Base-by-base conservation (phyloP, 2,888 invertebrate species). In the Apamea monoglypha region DNA sequence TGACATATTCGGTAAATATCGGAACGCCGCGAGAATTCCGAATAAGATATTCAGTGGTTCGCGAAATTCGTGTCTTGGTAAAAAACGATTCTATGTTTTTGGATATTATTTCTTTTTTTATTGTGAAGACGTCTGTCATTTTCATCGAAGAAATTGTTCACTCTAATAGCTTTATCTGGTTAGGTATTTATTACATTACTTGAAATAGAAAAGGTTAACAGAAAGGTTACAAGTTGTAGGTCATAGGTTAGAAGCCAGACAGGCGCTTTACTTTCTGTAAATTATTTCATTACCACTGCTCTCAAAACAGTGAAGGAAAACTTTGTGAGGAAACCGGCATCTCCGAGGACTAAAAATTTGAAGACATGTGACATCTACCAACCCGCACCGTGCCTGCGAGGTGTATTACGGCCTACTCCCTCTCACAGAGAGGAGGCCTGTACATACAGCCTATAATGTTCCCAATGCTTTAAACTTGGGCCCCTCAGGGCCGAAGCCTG, bases 1-100 rank as follows among this genome's bases (percentile, higher is more conserved):
- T 59, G 59, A 74, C 32, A 36, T 71, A 78, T 83, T 86, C 36
- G 7, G n/a, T 74, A 73, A 69, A 84, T 77, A 79, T 76, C 25
- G 50, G 50, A 66, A 59, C 47, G n/a, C 25, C 40, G 14, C 25
- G n/a, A 47, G 47, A 67, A 72, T 63, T 61, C 12, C 18, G 25
- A 50, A 70, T 69, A 29, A 78, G 7, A 44, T 40, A 44, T 68
- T 73, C 74, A 78, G 6, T 80, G 63, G 64, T 36, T 56, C 44
- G 29, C 59, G 8, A 53, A 67, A 69, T 77, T 14, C n/a, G 29
- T 5, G 1, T 4, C 74, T 78, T 66, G 8, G 18, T 63, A 14
- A 29, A 29, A 36, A 29, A 8, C 0, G n/a, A 6, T 64, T 44
- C 25, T 29, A 36, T 59, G 12, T 61, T 18, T 61, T 21, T 36